These are phyloP conservation scores for Varanus komodoensis DNA, from an alignment of 2,113 vertebrate species.

Conservation along the genomic window DNA sequence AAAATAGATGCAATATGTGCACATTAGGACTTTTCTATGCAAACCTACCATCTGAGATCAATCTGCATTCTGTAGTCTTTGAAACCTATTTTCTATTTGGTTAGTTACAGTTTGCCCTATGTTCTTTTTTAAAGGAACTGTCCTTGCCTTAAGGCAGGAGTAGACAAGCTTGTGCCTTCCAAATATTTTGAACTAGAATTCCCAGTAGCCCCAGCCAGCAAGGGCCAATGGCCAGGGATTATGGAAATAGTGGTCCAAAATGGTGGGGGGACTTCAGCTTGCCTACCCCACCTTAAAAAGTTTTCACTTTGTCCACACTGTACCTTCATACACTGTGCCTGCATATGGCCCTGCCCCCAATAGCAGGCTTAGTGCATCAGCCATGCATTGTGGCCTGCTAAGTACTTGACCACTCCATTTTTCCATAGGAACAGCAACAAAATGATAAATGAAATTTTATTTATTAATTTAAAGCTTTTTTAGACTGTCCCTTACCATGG, in stretches of 20 bases:
- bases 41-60: not conserved
- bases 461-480: too few relatives aligned
- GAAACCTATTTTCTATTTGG: not conserved
- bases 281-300: not conserved
- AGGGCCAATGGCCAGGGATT: too few relatives aligned
- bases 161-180: too few relatives aligned
- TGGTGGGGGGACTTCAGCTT: too few relatives aligned
- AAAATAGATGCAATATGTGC: not conserved
- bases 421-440: not conserved
- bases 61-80: not conserved
- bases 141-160: not conserved
- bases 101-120: not conserved
- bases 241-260: too few relatives aligned
- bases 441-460: not conserved
- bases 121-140: not conserved
- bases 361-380: not conserved
- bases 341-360: not conserved
- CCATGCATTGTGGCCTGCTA: not conserved
- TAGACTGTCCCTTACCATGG: too few relatives aligned
- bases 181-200: too few relatives aligned
- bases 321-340: not conserved
- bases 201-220: too few relatives aligned
- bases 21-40: not conserved
- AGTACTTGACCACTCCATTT: not conserved
- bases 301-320: not conserved